Evolutionary conservation across 2,113 vertebrate species (phyloP).

Genomic region (Limanda limanda): DNA sequence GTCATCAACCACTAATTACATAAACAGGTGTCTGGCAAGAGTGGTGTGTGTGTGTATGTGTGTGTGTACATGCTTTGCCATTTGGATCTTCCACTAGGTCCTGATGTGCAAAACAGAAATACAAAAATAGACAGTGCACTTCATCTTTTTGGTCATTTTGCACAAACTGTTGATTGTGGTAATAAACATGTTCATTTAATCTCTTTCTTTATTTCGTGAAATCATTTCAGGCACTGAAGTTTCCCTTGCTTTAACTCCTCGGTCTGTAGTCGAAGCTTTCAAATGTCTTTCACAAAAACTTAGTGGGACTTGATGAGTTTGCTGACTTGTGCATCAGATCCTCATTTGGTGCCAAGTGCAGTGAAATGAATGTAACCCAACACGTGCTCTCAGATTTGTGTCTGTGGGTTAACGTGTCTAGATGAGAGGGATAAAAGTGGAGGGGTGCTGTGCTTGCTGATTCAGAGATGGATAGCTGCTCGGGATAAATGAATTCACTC

Average conservation of each 20-base stretch:
- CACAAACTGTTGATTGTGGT: neutral
- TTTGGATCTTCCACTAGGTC: neutral
- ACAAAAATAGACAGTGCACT: neutral
- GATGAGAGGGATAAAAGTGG: neutral
- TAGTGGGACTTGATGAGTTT: neutral
- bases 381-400: slow-evolving; percentile 11
- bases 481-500: slow-evolving; percentile 22
- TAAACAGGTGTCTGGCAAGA: slow-evolving; percentile 20
- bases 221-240: neutral
- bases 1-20: slow-evolving; percentile 17
- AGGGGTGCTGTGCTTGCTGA: slow-evolving; percentile 30
- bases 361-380: neutral
- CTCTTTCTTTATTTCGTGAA: neutral
- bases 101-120: neutral
- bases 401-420: slow-evolving; percentile 15
- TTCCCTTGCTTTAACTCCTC: neutral
- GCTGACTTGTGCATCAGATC: neutral
- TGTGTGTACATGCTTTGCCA: neutral
- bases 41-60: slow-evolving; percentile 1
- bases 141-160: neutral
- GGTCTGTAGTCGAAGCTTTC: neutral
- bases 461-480: slow-evolving; percentile 18
- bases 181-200: neutral
- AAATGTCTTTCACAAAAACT: neutral
- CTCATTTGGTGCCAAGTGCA: neutral